Evolutionary conservation across 2,888 invertebrate genomes (phyloP), one percentile per base, ranked within the genome.

Genomic region (Caradrina kadenii): DNA sequence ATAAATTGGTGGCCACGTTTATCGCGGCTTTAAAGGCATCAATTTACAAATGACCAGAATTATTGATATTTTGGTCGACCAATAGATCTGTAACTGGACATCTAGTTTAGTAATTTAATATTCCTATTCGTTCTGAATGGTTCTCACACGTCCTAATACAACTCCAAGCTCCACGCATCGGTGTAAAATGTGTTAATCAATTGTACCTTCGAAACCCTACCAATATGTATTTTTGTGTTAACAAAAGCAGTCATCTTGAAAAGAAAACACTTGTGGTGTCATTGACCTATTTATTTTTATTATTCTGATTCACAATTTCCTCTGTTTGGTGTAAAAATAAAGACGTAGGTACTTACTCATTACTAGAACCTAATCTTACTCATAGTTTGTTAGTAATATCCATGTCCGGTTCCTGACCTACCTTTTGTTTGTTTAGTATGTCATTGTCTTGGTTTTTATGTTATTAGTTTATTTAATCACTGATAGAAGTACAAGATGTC

Each of bases 351-450:
- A 35, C 11, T n/a, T 48, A 35, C 42, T 35, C 54, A 82, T 80
- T 64, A 73, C 58, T 70, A 59, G 63, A 53, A 21, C 58, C 66
- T 66, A 63, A 68, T 65, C 69, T 81, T 81, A 83, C 65, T 86
- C 86, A 84, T 72, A 62, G 52, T 59, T 67, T 22, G 60, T 72
- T 80, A 69, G 71, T 75, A 73, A 72, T 65, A 45, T 60, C 5
- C 15, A 73, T 61, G 84, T 87, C 85, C 86, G 84, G 79, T 73
- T 71, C 56, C 49, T 67, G 76, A 73, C 84, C 78, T 78, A 72
- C 85, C 87, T 85, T 85, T 73, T 86, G 78, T 89, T 86, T 89
- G 82, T 74, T 61, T 68, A 81, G 71, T 89, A 86, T 80, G 89
- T 89, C 88, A 88, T 83, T 45, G 49, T 53, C 39, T 58, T 26